A percentile compares a stretch with the other conserved stretches of the same genome.
Evolutionary conservation across 2,888 invertebrate species (phyloP).

Genomic region (Desoria tigrina): DNA sequence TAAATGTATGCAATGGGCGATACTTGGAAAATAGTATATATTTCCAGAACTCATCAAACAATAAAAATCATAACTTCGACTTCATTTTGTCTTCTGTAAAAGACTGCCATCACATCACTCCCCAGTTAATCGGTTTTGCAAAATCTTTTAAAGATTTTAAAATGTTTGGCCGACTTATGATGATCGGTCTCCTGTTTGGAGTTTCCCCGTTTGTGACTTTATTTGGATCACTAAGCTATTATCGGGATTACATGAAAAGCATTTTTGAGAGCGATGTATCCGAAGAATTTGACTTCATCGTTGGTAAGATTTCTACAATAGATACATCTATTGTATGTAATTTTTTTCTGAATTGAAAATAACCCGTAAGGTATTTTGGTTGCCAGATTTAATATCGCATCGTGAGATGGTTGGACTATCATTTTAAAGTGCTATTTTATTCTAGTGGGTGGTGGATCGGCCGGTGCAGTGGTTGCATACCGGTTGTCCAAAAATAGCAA

Average conservation of each 20-base stretch:
- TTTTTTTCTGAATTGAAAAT: no score
- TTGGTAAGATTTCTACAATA: conserved; percentile 10
- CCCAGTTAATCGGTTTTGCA: no score
- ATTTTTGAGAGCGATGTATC: neutral
- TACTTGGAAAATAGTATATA: no score
- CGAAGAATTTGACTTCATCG: conserved; percentile 21
- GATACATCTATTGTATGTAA: neutral
- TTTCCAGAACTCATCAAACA: no score
- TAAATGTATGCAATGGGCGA: no score
- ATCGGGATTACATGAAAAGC: conserved; percentile 12
- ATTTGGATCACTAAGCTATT: conserved; percentile 1
- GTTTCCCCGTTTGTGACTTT: conserved; percentile 14
- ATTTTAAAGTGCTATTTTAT: conserved; percentile 9
- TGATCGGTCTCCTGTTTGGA: neutral
- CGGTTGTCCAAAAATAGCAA: conserved; percentile 30
- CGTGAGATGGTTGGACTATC: no score
- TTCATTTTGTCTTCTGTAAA: no score
- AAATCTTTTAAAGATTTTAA: no score
- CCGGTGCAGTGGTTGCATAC: conserved; percentile 31
- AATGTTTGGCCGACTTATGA: conserved; percentile 10
- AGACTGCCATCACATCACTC: no score
- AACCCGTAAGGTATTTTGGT: no score
- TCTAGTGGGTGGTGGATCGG: conserved; percentile 27
- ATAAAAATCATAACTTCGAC: no score
- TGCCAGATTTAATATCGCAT: no score